A percentile compares a stretch with the other conserved stretches of the same genome.
Conservation (phyloP, 2,888 invertebrate genomes). For the Labia minor region DNA sequence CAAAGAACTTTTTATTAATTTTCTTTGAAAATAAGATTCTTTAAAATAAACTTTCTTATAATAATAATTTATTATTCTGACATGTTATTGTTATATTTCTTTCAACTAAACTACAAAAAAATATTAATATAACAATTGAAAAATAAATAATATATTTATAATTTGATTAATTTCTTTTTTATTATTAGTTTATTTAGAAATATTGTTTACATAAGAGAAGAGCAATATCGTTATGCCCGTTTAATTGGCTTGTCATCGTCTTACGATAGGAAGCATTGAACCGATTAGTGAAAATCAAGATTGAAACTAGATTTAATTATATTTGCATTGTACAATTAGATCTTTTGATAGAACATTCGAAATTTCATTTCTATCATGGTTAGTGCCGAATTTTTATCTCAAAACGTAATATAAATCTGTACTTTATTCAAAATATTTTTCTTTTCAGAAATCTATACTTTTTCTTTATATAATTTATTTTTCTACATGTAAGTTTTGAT, state of each 20-base stretch:
- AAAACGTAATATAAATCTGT: neutral
- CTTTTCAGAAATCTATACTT: neutral
- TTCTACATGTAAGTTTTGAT: neutral
- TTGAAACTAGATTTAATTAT: neutral
- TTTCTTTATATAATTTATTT: neutral
- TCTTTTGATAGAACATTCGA: neutral
- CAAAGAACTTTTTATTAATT: no score
- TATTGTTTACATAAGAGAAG: conserved; percentile 2
- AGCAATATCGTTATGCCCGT: neutral
- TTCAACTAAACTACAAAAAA: neutral
- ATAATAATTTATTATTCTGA: no score
- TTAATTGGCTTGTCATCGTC: neutral
- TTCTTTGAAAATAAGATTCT: no score
- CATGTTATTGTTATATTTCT: no score
- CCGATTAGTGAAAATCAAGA: neutral
- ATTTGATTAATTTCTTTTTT: no score
- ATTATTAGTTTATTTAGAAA: conserved; percentile 13
- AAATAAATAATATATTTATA: neutral
- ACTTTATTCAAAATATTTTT: neutral
- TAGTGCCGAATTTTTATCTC: no score
- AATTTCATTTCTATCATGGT: neutral
- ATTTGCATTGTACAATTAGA: neutral
- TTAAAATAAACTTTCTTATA: no score
- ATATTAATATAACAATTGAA: no score
- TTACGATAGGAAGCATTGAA: neutral